Evolutionary conservation across 2,113 vertebrate species (phyloP).

Genomic region (Centropus bengalensis): DNA sequence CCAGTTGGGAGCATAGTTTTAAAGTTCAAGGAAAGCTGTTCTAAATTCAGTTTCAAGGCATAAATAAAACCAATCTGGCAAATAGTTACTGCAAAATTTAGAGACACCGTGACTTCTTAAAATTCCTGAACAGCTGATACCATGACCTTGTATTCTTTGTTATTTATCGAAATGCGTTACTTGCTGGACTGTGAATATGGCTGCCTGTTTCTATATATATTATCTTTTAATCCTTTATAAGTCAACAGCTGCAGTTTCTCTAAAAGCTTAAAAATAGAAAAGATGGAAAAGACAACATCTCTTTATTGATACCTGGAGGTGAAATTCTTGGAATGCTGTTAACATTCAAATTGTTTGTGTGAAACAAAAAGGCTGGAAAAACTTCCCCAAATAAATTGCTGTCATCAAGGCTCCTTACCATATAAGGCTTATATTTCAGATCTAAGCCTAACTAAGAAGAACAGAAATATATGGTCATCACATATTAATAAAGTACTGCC

Average conservation of each 20-base stretch:
- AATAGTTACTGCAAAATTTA: constrained; percentile 6
- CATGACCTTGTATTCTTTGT: constrained; percentile 32
- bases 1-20: not conserved
- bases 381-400: constrained; percentile 42
- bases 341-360: not conserved
- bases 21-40: constrained; percentile 8
- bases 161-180: constrained; percentile 41
- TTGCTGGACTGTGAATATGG: constrained; percentile 26
- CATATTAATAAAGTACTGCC: constrained; percentile 29
- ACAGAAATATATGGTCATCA: not conserved
- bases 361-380: constrained; percentile 20
- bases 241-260: constrained; percentile 1
- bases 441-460: constrained; percentile 29
- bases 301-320: not conserved
- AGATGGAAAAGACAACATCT: not conserved
- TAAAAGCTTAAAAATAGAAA: not conserved
- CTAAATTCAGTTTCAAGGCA: constrained; percentile 27
- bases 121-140: constrained; percentile 12
- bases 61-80: not conserved
- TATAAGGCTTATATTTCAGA: constrained; percentile 38
- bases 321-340: constrained; percentile 8
- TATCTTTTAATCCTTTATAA: not conserved
- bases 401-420: constrained; percentile 42
- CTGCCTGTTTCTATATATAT: not conserved
- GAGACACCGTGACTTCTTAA: not conserved